phyloP scores from a whole-genome alignment of 2,113 vertebrate species.

The Pantherophis guttatus region DNA sequence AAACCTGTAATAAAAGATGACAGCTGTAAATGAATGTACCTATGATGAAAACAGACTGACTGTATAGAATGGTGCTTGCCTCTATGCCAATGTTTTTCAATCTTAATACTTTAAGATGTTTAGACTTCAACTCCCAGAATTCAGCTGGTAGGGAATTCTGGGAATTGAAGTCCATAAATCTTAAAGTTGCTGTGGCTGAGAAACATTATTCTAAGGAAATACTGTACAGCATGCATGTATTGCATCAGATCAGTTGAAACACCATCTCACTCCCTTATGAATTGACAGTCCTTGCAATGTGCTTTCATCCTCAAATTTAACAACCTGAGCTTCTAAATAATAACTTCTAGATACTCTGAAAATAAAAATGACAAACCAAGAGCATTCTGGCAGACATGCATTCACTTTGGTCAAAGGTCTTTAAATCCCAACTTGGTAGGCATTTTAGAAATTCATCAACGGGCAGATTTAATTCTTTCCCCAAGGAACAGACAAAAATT shows the following conservation, averaged over 20 bases:
- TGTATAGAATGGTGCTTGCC: neutral
- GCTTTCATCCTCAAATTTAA: neutral
- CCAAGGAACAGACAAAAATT: neutral
- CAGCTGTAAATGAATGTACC: neutral
- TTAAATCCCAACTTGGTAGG: neutral
- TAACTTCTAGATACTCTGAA: neutral
- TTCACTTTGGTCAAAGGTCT: slow-evolving; percentile 25
- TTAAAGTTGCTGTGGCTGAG: neutral
- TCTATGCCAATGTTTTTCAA: neutral
- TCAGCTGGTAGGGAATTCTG: neutral
- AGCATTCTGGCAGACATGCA: neutral
- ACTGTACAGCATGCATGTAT: neutral
- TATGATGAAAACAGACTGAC: neutral
- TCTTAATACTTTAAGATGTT: neutral
- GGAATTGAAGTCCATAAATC: neutral
- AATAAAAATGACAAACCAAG: neutral
- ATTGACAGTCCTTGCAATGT: neutral
- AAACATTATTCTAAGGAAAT: neutral
- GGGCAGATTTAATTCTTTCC: neutral
- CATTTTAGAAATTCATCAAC: slow-evolving; percentile 8
- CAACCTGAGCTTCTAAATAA: neutral
- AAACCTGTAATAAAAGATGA: neutral
- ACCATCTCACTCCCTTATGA: neutral
- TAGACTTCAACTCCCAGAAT: neutral
- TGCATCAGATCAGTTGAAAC: neutral